These are phyloP conservation scores for Cygnus buccinator DNA, from an alignment of 2,113 vertebrate genomes.

Conservation along the genomic window DNA sequence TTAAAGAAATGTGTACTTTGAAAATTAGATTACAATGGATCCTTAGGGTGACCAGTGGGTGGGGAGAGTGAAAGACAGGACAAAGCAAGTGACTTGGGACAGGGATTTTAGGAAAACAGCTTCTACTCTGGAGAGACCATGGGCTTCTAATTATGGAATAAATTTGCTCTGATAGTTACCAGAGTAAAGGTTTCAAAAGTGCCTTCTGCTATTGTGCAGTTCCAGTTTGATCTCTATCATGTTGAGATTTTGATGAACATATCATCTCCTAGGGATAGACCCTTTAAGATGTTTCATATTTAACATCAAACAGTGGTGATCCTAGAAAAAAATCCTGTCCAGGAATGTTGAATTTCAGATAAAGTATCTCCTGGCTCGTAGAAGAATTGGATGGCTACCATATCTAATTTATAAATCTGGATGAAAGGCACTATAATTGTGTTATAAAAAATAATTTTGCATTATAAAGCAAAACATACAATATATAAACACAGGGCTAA, in stretches of 20 bases:
- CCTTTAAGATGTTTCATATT: not conserved
- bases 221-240: not conserved
- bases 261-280: not conserved
- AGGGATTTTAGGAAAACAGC: not conserved
- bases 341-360: not conserved
- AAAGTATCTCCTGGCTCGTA: not conserved
- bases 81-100: not conserved
- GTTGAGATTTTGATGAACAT: not conserved
- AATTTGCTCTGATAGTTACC: not conserved
- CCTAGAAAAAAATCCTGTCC: not conserved
- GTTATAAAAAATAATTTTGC: not conserved
- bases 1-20: not conserved
- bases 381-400: not conserved
- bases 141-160: not conserved
- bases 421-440: not conserved
- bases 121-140: not conserved
- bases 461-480: not conserved
- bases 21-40: not conserved
- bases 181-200: not conserved
- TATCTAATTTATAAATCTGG: not conserved
- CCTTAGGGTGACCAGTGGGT: not conserved
- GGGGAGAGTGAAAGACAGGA: not conserved
- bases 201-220: not conserved
- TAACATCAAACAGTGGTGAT: not conserved
- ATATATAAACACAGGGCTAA: not conserved